Conservation (phyloP, 2,797 vertebrate genomes). For the Esox masquinongy region DNA sequence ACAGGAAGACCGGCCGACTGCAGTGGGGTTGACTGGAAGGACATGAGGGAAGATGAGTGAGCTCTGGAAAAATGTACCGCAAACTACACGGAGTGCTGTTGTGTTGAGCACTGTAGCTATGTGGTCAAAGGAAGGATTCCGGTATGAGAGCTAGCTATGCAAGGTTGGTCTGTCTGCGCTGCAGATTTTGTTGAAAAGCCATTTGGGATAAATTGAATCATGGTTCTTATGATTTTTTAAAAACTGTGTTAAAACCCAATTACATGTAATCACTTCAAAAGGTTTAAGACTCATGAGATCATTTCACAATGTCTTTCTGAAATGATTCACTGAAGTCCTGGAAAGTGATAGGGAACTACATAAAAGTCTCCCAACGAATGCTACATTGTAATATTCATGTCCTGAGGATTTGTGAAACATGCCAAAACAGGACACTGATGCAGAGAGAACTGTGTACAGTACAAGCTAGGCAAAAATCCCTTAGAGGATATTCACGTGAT, state of each 20-base stretch:
- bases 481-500: no score
- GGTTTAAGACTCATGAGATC: not conserved
- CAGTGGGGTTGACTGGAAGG: not conserved
- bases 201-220: not conserved
- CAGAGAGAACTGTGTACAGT: no score
- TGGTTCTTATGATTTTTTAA: not conserved
- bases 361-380: no score
- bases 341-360: no score
- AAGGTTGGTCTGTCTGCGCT: not conserved
- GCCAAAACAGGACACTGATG: no score
- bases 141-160: not conserved
- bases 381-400: no score
- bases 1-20: not conserved
- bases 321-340: no score
- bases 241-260: not conserved
- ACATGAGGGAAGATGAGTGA: not conserved
- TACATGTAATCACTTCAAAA: not conserved
- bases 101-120: not conserved
- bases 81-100: not conserved
- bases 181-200: not conserved
- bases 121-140: not conserved
- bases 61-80: not conserved
- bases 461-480: no score
- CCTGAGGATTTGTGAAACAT: no score
- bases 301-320: no score